A percentile compares a stretch with the other conserved stretches of the same genome.
Evolutionary conservation across 2,113 vertebrate genomes (phyloP).

Genomic region (Ammodytes dubius): DNA sequence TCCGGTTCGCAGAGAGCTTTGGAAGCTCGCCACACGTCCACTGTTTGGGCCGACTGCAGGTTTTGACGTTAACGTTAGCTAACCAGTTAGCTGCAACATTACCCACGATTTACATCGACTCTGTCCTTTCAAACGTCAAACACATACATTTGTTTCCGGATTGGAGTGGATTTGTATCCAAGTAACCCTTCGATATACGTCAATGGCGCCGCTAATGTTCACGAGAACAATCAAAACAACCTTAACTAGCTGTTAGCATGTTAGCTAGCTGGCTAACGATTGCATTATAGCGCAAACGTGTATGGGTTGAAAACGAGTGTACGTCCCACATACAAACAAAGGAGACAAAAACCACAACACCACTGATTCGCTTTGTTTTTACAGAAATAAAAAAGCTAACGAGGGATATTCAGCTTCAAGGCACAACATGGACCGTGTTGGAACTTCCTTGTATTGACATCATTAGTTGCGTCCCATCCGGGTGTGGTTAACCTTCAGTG

Average conservation of each 20-base stretch:
- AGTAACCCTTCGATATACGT: background rate
- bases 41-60: no score
- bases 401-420: background rate
- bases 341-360: background rate
- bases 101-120: background rate
- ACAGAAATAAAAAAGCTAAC: slow-evolving; percentile 4
- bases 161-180: background rate
- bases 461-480: slow-evolving; percentile 56
- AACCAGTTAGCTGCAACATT: slow-evolving; percentile 14
- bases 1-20: no score
- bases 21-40: no score
- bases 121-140: no score
- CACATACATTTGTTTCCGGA: background rate
- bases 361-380: background rate
- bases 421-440: slow-evolving; percentile 27
- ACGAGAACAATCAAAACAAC: slow-evolving; percentile 63
- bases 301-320: background rate
- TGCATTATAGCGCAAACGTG: background rate
- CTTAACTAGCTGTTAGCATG: slow-evolving; percentile 43
- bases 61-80: slow-evolving; percentile 32
- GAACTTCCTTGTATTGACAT: slow-evolving; percentile 61
- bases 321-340: background rate
- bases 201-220: background rate
- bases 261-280: slow-evolving; percentile 52
- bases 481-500: background rate